These are phyloP conservation scores for Enteromius trimaculatus DNA, from an alignment of 2,797 vertebrate genomes.

Conservation along the genomic window DNA sequence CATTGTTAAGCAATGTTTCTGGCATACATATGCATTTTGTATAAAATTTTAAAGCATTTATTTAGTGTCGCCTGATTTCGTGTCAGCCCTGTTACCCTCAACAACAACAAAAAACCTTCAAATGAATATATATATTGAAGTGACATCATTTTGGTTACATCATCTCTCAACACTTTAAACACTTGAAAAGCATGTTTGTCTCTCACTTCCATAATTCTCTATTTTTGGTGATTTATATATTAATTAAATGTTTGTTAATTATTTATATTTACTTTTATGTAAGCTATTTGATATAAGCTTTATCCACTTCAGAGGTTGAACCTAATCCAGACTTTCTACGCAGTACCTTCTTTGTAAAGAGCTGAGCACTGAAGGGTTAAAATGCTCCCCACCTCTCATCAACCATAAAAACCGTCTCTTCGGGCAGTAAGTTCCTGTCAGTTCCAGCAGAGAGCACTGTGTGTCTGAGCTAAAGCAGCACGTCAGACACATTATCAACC, in stretches of 20 bases:
- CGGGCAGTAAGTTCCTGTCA: constrained; percentile 28
- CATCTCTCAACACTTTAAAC: too few species aligned
- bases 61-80: too few species aligned
- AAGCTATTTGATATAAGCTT: neutral
- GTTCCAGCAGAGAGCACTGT: constrained; percentile 62
- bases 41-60: too few species aligned
- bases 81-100: too few species aligned
- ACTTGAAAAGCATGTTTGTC: too few species aligned
- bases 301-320: neutral
- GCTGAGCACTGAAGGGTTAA: neutral
- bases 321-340: neutral
- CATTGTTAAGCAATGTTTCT: too few species aligned
- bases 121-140: too few species aligned
- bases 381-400: neutral
- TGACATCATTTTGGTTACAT: too few species aligned
- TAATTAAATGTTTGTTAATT: neutral
- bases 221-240: too few species aligned
- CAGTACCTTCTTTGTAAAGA: neutral
- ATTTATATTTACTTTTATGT: neutral
- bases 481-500: constrained; percentile 4
- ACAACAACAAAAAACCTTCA: too few species aligned
- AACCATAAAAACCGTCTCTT: constrained; percentile 7
- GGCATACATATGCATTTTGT: too few species aligned
- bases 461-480: constrained; percentile 33
- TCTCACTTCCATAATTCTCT: too few species aligned